Percentiles rank a stretch among this genome's conserved stretches.
Conservation (phyloP, 2,888 invertebrate genomes). For the Hipparchia sbordonii region DNA sequence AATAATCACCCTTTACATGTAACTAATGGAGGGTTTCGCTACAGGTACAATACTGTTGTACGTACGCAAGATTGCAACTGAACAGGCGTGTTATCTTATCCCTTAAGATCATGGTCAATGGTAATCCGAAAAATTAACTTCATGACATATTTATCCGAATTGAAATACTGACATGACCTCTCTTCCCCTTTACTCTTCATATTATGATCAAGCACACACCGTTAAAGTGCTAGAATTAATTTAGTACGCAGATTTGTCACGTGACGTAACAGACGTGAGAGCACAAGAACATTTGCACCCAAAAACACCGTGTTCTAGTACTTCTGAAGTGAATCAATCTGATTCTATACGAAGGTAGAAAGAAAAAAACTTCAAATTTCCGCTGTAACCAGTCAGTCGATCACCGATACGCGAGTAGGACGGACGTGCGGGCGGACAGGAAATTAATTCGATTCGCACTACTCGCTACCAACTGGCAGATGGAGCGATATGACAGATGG, state of each 20-base stretch:
- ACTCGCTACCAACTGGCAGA: slow-evolving; percentile 27
- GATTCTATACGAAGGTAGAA: background rate
- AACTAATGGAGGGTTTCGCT: background rate
- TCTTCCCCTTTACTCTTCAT: too few relatives aligned
- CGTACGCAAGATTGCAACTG: background rate
- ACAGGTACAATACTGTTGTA: background rate
- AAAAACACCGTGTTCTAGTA: background rate
- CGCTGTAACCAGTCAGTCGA: slow-evolving; percentile 34
- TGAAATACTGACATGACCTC: too few relatives aligned
- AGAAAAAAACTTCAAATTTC: slow-evolving; percentile 34
- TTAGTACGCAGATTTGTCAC: too few relatives aligned
- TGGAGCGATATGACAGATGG: slow-evolving; percentile 26
- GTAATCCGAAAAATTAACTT: background rate
- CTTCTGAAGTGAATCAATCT: background rate
- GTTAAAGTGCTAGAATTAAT: too few relatives aligned
- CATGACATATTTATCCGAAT: background rate
- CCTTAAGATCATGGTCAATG: background rate
- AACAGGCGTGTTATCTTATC: background rate
- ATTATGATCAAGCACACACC: too few relatives aligned
- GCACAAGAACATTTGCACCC: too few relatives aligned
- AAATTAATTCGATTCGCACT: slow-evolving; percentile 38
- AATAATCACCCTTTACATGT: background rate
- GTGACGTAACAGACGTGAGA: too few relatives aligned
- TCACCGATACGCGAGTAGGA: slow-evolving; percentile 32
- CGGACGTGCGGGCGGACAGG: slow-evolving; percentile 38